Conservation (phyloP, 2,797 vertebrate species). For the Lemur catta region DNA sequence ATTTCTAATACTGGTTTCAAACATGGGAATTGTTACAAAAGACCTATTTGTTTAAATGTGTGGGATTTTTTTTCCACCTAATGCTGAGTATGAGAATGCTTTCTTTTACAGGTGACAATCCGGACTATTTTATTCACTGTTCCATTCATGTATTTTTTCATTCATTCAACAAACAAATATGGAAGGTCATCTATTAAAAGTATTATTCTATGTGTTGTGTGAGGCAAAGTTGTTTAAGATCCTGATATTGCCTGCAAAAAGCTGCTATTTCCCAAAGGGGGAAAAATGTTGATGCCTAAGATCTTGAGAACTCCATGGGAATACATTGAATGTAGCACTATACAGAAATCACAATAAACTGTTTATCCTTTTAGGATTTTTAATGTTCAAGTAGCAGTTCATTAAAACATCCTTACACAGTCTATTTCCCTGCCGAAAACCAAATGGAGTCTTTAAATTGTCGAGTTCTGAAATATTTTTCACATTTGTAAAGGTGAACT, state of each 20-base stretch:
- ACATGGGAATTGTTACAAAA: background rate
- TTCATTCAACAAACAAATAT: background rate
- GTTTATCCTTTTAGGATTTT: background rate
- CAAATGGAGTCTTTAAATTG: background rate
- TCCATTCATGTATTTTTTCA: background rate
- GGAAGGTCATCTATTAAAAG: background rate
- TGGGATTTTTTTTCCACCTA: background rate
- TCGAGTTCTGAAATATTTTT: constrained; percentile 64
- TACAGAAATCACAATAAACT: background rate
- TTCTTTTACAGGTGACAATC: background rate
- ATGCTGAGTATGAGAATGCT: background rate
- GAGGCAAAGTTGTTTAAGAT: background rate
- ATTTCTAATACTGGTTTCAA: background rate
- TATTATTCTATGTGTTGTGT: background rate
- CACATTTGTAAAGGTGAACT: constrained; percentile 51
- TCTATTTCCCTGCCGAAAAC: background rate
- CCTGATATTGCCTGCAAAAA: background rate
- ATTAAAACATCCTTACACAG: background rate
- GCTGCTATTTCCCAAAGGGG: background rate
- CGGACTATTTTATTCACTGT: background rate
- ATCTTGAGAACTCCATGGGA: background rate
- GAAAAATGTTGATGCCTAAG: background rate
- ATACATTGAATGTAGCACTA: fast-evolving
- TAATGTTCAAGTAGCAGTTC: background rate
- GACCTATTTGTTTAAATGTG: background rate